Evolutionary conservation across 2,888 invertebrate species (phyloP).

Genomic region (Apamea epomidion): DNA sequence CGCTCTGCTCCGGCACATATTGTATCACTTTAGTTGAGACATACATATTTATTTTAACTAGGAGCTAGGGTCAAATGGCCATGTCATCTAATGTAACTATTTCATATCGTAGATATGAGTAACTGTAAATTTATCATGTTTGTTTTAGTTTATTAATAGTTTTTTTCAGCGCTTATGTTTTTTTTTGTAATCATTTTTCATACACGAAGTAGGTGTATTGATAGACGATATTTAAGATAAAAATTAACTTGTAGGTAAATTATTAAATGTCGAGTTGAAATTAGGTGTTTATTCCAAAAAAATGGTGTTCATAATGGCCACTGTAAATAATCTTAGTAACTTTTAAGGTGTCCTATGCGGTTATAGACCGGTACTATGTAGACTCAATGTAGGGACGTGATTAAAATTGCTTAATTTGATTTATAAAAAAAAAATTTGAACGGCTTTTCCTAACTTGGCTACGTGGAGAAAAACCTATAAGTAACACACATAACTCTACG

Average conservation of each 20-base stretch:
- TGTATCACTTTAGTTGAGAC: constrained; percentile 68
- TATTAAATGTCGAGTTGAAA: background rate
- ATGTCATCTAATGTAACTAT: constrained; percentile 15
- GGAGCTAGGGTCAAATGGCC: constrained; percentile 21
- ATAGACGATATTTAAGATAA: background rate
- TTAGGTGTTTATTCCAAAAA: constrained; percentile 8
- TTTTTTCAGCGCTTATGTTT: background rate
- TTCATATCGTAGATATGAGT: constrained; percentile 1
- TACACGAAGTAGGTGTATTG: no score
- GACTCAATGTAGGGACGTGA: constrained; percentile 31
- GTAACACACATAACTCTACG: constrained; percentile 20
- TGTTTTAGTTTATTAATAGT: background rate
- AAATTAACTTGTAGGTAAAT: no score
- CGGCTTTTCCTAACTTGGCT: constrained; percentile 60
- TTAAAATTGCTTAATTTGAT: constrained; percentile 41
- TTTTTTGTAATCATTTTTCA: background rate
- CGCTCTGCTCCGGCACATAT: constrained; percentile 72
- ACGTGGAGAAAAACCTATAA: constrained; percentile 53
- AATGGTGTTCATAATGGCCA: constrained; percentile 1
- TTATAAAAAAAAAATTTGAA: constrained; percentile 26
- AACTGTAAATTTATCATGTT: background rate
- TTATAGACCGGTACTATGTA: constrained; percentile 7
- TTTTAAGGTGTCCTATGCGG: constrained; percentile 17
- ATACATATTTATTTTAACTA: constrained; percentile 60
- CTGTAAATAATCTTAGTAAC: background rate